Evolutionary conservation across 2,888 invertebrate genomes (phyloP).

Genomic region (Girardia tigrina): DNA sequence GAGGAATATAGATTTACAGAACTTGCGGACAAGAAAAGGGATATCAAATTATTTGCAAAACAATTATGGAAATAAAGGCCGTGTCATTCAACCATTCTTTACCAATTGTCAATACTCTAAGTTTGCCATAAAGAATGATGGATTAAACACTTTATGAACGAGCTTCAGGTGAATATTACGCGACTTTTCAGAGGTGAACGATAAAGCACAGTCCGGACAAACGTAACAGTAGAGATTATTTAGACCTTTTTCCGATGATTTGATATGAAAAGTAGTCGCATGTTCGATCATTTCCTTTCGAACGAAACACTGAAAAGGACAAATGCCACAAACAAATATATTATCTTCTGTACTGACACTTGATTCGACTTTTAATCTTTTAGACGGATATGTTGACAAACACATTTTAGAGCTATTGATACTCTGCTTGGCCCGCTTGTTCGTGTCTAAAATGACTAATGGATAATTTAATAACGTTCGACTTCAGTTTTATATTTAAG

Average conservation of each 20-base stretch:
- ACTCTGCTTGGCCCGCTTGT: neutral
- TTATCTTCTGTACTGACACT: neutral
- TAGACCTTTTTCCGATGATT: neutral
- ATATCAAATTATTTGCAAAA: no score
- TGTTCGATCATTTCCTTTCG: neutral
- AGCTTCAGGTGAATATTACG: neutral
- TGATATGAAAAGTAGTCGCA: neutral
- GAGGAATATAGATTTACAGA: no score
- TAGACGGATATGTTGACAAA: neutral
- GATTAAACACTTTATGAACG: neutral
- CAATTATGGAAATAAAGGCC: no score
- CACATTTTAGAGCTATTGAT: neutral
- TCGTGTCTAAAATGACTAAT: neutral
- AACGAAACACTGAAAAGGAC: neutral
- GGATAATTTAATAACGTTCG: no score
- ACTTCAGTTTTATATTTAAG: no score
- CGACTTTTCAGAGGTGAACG: neutral
- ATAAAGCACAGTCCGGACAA: neutral
- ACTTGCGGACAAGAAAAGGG: no score
- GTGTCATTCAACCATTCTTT: no score
- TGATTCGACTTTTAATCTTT: neutral
- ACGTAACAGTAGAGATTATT: neutral
- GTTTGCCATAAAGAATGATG: neutral
- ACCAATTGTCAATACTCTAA: no score
- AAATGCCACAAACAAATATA: neutral